Base-by-base conservation (phyloP, 2,113 vertebrate species). In the Anhinga rufa region DNA sequence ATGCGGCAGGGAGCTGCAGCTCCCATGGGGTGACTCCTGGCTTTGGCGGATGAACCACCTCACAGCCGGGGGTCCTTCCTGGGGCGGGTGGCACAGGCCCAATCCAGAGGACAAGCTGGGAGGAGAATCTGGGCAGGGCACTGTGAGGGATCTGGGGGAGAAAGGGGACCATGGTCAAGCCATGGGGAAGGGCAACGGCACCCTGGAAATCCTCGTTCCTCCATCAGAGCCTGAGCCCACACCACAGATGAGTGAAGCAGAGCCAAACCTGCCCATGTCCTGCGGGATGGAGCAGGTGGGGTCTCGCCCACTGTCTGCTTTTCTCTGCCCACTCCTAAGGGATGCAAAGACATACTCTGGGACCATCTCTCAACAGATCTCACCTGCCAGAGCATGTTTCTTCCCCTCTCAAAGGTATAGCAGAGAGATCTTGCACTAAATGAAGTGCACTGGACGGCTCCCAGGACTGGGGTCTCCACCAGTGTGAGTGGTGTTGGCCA, bases 1-100 rank as follows among this genome's bases (percentile, higher is more conserved):
- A 25, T 1, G 0, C 1, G 4, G 9, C 3, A 4, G 10, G 25
- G 55, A 83, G 51, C 25, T 3, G 3, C 69, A 78, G 32, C 19
- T 71, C 15, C 26, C 21, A 20, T 2, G 6, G 17, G 13, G 4
- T 49, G 16, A 26, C 55, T 32, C 49, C 57, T 85, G 66, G 18
- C 38, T 75, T 51, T 58, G 46, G 36, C 9, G 5, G 38, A 46
- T 57, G 46, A 74, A n/a, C 14, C 4, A 12, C 57, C 11, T 76
- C 44, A 19, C 31, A 70, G 21, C 28, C 46, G 54, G 38, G 42
- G 6, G 12, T 60, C 65, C 57, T 94, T 65, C 44, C 58, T 38
- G 7, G 40, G 14, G 9, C 65, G 31, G 22, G 40, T 76, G 62
- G 40, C 49, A 69, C 31, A 71, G 78, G 38, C 7, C 16, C 32